Conservation (phyloP, 2,113 vertebrate genomes). For the Illadopsis cleaveri region DNA sequence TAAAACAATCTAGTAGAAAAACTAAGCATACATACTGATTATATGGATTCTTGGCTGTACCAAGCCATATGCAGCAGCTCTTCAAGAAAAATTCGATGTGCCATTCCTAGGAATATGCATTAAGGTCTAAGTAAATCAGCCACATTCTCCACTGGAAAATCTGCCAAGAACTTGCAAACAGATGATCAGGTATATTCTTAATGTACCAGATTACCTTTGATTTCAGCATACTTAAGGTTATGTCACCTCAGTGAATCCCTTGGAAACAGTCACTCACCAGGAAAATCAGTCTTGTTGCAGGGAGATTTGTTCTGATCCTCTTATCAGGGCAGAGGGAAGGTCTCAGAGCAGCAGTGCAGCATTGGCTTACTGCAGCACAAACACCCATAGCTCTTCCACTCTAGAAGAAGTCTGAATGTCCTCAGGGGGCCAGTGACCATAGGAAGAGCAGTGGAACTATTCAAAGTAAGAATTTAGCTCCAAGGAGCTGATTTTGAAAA, state of each 20-base stretch:
- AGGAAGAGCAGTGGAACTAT: neutral
- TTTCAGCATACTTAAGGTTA: neutral
- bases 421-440: neutral
- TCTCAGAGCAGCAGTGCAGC: neutral
- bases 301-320: neutral
- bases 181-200: neutral
- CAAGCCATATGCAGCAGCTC: neutral
- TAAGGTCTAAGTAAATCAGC: neutral
- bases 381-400: neutral
- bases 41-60: neutral
- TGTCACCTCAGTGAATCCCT: neutral
- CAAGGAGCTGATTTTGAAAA: constrained; percentile 33
- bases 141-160: neutral
- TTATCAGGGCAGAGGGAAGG: neutral
- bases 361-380: neutral
- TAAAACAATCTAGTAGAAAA: neutral
- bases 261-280: neutral
- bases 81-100: neutral
- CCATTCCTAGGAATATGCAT: neutral
- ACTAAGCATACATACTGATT: neutral
- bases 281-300: neutral
- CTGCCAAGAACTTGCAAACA: neutral
- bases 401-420: neutral
- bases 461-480: neutral
- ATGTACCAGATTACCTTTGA: neutral